These are phyloP conservation scores for Microcebus griseorufus DNA, from an alignment of 2,113 vertebrate species.

Conservation along the genomic window DNA sequence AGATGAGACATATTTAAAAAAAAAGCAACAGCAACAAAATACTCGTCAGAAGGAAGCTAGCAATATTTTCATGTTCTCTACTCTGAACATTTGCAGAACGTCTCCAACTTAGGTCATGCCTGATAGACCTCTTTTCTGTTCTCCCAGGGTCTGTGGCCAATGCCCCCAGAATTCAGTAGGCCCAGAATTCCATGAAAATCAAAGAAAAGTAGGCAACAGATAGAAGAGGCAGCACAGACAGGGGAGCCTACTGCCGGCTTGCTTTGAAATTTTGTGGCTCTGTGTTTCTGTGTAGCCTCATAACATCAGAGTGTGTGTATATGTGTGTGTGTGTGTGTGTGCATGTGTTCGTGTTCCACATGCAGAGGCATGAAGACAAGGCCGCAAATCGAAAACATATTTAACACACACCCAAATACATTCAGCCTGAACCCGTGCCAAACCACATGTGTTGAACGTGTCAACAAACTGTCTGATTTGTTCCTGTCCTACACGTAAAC, in stretches of 20 bases:
- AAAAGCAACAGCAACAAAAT: not conserved
- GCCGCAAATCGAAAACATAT: slow-evolving; percentile 57
- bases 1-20: slow-evolving; percentile 34
- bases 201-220: not conserved
- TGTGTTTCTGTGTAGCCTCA: not conserved
- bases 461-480: slow-evolving; percentile 81
- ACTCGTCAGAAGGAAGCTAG: slow-evolving; percentile 21
- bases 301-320: too few species aligned
- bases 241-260: not conserved
- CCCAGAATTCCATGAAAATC: slow-evolving; percentile 40
- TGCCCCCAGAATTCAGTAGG: not conserved
- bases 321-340: too few species aligned
- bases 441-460: slow-evolving; percentile 57
- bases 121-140: not conserved
- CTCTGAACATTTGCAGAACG: slow-evolving; percentile 47
- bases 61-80: slow-evolving; percentile 31
- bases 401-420: slow-evolving; percentile 6
- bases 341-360: too few species aligned
- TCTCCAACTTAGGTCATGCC: not conserved
- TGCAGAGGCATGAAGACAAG: not conserved
- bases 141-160: not conserved
- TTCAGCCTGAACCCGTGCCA: slow-evolving; percentile 48
- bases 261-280: slow-evolving; percentile 2
- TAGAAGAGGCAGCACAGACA: not conserved
- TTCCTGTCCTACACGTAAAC: slow-evolving; percentile 73